Evolutionary conservation across 2,113 vertebrate species (phyloP).

Genomic region (Corydoras sp.): DNA sequence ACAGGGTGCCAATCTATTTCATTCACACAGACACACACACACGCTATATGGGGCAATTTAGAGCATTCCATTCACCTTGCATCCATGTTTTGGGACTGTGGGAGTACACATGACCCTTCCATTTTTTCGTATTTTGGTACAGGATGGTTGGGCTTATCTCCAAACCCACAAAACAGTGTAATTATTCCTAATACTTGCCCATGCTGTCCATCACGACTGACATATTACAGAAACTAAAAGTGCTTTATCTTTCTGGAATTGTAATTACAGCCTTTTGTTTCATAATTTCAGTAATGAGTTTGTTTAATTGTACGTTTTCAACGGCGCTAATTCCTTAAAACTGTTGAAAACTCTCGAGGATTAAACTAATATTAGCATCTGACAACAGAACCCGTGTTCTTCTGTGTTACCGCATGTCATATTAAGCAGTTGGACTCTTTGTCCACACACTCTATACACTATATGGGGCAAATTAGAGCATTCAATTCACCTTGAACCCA

Average conservation of each 20-base stretch:
- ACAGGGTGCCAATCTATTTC: too few relatives aligned
- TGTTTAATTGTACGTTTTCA: conserved; percentile 53
- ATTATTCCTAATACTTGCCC: conserved; percentile 54
- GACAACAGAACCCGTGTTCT: conserved; percentile 6
- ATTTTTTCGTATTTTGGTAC: too few relatives aligned
- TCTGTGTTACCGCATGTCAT: conserved; percentile 3
- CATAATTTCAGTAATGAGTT: conserved; percentile 44
- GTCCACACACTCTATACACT: conserved; percentile 47
- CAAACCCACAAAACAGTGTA: conserved; percentile 49
- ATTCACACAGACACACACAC: too few relatives aligned
- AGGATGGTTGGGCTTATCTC: conserved; percentile 44
- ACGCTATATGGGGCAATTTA: too few relatives aligned
- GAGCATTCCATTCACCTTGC: too few relatives aligned
- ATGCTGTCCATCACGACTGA: conserved; percentile 49
- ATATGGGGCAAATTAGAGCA: too few relatives aligned
- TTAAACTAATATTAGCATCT: background rate
- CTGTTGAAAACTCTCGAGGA: too few relatives aligned
- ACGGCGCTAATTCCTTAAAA: too few relatives aligned
- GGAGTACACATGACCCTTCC: too few relatives aligned
- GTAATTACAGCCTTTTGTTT: conserved; percentile 57
- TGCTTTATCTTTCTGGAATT: conserved; percentile 45
- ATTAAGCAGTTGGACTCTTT: conserved; percentile 46
- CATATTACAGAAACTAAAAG: conserved; percentile 50
- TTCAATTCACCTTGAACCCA: too few relatives aligned
- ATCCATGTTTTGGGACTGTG: too few relatives aligned